A percentile compares a stretch with the other conserved stretches of the same genome.
Conservation (phyloP, 2,888 invertebrate species). For the Nephrocerus scutellatus region DNA sequence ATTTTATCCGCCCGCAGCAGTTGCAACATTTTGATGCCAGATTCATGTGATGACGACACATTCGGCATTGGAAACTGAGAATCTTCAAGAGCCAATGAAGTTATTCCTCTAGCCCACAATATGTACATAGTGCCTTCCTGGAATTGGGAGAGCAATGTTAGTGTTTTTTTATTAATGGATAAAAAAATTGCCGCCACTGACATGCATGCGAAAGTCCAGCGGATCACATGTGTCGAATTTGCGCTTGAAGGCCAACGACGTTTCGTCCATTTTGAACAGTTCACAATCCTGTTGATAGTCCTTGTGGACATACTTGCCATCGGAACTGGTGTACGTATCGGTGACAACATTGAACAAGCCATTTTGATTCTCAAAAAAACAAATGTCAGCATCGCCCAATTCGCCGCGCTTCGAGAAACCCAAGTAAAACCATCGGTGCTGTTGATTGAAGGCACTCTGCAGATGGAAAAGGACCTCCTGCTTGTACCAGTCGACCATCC, state of each 20-base stretch:
- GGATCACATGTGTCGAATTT: conserved; percentile 81
- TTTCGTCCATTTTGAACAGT: conserved; percentile 51
- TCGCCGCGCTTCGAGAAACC: conserved; percentile 82
- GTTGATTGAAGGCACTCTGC: conserved; percentile 45
- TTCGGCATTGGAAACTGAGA: conserved; percentile 43
- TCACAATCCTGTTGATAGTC: conserved; percentile 72
- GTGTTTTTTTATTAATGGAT: neutral
- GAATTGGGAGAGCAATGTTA: conserved; percentile 19
- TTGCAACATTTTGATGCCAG: conserved; percentile 73
- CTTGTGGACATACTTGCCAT: conserved; percentile 57
- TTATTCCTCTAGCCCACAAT: conserved; percentile 75
- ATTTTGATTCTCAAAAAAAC: conserved; percentile 63
- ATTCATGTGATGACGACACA: conserved; percentile 49
- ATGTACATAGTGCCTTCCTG: conserved; percentile 86
- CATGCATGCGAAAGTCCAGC: conserved; percentile 50
- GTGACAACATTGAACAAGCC: conserved; percentile 49
- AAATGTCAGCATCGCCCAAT: conserved; percentile 68
- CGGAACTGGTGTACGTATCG: conserved; percentile 65
- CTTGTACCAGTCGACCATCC: conserved; percentile 49
- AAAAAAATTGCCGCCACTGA: conserved; percentile 26
- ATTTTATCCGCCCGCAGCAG: conserved; percentile 50
- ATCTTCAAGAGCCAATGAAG: conserved; percentile 53
- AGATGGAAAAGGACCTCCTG: conserved; percentile 48
- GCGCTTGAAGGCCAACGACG: conserved; percentile 67
- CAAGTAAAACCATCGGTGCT: conserved; percentile 68